A percentile compares a stretch with the other conserved stretches of the same genome.
Conservation (phyloP, 2,888 invertebrate species). For the Pollenia amentaria region DNA sequence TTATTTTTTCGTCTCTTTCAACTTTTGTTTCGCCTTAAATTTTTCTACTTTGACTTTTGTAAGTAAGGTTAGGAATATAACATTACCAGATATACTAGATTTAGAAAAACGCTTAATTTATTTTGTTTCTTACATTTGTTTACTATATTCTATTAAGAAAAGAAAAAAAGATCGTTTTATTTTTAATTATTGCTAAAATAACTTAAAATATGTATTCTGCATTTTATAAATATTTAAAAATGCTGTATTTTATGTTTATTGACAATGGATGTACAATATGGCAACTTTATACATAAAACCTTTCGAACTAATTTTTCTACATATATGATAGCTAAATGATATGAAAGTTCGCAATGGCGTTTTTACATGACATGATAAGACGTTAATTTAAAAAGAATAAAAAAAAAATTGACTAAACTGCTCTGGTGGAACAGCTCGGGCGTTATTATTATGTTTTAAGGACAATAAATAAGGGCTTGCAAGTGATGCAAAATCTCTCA, state of each 20-base stretch:
- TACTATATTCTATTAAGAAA: too few species aligned
- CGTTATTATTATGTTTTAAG: too few species aligned
- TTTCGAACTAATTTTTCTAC: neutral
- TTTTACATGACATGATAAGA: neutral
- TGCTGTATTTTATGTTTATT: too few species aligned
- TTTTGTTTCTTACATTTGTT: neutral
- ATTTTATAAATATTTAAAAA: too few species aligned
- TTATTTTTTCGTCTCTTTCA: slow-evolving; percentile 70
- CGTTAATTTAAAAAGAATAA: too few species aligned
- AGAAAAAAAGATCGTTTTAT: too few species aligned
- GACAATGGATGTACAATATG: neutral
- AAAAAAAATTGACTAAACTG: too few species aligned
- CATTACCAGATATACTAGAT: slow-evolving; percentile 26
- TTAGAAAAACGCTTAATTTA: neutral
- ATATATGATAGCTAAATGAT: slow-evolving; percentile 30
- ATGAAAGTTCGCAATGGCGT: neutral
- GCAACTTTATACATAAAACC: neutral
- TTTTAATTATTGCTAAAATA: too few species aligned
- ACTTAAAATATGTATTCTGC: too few species aligned
- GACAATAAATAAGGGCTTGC: too few species aligned
- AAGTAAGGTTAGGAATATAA: slow-evolving; percentile 61
- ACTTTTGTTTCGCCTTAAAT: slow-evolving; percentile 68
- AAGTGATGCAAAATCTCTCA: too few species aligned
- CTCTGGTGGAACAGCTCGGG: too few species aligned
- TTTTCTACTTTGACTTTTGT: slow-evolving; percentile 71